phyloP scores from a whole-genome alignment of 2,888 invertebrate genomes.

The Tiliacea aurago region DNA sequence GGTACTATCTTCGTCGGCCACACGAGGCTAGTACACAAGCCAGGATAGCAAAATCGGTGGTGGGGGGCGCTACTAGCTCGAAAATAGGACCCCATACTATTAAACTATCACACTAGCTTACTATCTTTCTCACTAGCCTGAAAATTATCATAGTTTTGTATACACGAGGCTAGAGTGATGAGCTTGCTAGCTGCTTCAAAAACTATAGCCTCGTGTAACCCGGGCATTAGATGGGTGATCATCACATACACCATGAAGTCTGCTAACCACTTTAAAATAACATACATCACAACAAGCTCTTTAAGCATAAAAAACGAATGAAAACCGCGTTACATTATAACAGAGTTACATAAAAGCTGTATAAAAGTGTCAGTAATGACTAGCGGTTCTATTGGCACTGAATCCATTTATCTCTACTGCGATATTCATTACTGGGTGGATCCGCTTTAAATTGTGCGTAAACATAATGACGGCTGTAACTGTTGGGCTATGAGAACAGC shows the following conservation, averaged over 20 bases:
- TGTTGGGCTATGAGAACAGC: conserved; percentile 64
- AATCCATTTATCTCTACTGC: conserved; percentile 77
- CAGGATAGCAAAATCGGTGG: too few species aligned
- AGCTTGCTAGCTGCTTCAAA: too few species aligned
- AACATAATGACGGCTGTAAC: conserved; percentile 78
- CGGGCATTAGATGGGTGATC: too few species aligned
- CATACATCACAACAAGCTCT: conserved; percentile 22
- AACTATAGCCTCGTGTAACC: too few species aligned
- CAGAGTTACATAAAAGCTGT: conserved; percentile 41
- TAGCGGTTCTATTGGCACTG: conserved; percentile 71
- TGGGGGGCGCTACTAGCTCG: too few species aligned
- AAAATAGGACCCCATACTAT: too few species aligned
- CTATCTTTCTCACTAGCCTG: too few species aligned
- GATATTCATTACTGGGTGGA: conserved; percentile 78
- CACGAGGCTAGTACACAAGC: too few species aligned
- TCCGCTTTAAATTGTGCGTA: conserved; percentile 82
- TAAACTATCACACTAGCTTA: too few species aligned
- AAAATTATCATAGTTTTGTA: too few species aligned
- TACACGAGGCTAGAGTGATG: too few species aligned
- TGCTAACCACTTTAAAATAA: conserved; percentile 10
- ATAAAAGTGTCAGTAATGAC: conserved; percentile 60
- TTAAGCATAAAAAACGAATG: conserved; percentile 34
- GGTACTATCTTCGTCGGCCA: too few species aligned
- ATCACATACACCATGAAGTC: neutral
- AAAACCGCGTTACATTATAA: conserved; percentile 39